These are phyloP conservation scores for Pseudonaja textilis DNA, from an alignment of 2,113 vertebrate species.

Conservation along the genomic window DNA sequence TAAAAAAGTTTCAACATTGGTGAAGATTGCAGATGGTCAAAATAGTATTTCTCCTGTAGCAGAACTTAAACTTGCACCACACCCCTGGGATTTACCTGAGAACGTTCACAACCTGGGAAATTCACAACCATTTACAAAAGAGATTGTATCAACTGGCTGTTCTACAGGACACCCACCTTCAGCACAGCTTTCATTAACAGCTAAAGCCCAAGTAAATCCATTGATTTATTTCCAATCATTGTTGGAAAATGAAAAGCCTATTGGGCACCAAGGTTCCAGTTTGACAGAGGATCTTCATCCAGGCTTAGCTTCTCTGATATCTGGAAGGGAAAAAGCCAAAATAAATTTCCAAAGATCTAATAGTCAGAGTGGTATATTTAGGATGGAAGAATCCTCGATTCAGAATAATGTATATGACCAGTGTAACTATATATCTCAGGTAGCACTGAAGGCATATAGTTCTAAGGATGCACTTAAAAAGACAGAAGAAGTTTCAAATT, in stretches of 20 bases:
- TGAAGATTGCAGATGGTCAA: slow-evolving; percentile 71
- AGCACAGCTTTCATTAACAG: slow-evolving; percentile 65
- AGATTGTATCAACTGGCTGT: slow-evolving; percentile 59
- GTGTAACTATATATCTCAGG: slow-evolving; percentile 68
- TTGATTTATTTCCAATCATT: slow-evolving; percentile 66
- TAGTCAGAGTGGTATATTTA: slow-evolving; percentile 69
- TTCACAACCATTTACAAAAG: slow-evolving; percentile 69
- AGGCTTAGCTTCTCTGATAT: slow-evolving; percentile 49
- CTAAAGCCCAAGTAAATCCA: slow-evolving; percentile 61
- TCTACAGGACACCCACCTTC: slow-evolving; percentile 70
- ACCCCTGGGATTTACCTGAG: slow-evolving; percentile 61
- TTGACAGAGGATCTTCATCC: slow-evolving; percentile 64
- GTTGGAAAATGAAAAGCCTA: slow-evolving; percentile 68
- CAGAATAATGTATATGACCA: slow-evolving; percentile 72
- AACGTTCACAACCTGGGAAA: slow-evolving; percentile 51
- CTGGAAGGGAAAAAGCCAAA: slow-evolving; percentile 70
- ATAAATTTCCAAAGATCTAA: slow-evolving; percentile 65
- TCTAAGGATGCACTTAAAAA: slow-evolving; percentile 67
- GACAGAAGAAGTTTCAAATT: slow-evolving; percentile 66
- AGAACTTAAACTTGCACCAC: slow-evolving; percentile 63
- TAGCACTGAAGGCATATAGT: slow-evolving; percentile 64
- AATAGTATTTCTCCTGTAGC: slow-evolving; percentile 43
- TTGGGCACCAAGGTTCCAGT: slow-evolving; percentile 60
- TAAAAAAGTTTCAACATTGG: slow-evolving; percentile 59
- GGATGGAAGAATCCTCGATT: slow-evolving; percentile 70